Evolutionary conservation across 2,888 invertebrate species (phyloP).

Genomic region (Cephus runcator): DNA sequence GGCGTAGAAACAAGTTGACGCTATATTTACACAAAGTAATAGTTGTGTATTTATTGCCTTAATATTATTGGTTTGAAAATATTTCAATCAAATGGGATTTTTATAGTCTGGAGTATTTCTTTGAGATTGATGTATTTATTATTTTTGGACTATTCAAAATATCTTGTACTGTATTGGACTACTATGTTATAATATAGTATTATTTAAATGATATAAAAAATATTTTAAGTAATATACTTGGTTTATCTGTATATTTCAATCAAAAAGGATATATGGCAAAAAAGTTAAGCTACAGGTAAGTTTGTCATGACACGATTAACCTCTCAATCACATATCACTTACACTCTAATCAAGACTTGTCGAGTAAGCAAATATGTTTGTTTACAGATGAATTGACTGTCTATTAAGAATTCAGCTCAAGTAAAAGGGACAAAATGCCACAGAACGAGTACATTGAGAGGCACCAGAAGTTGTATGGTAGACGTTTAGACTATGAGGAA

Average conservation of each 20-base stretch:
- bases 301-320: neutral
- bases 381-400: slow-evolving; percentile 1
- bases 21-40: neutral
- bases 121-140: neutral
- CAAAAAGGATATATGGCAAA: neutral
- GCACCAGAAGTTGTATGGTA: slow-evolving; percentile 95
- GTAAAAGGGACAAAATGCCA: slow-evolving; percentile 76
- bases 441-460: slow-evolving; percentile 99
- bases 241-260: neutral
- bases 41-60: neutral
- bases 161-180: neutral
- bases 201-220: neutral
- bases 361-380: slow-evolving; percentile 2
- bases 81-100: neutral
- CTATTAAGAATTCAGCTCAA: neutral
- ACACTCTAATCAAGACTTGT: neutral
- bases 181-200: neutral
- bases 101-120: neutral
- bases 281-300: neutral
- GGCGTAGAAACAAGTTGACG: neutral
- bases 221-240: neutral
- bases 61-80: neutral
- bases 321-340: neutral
- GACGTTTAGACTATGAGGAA: slow-evolving; percentile 97
- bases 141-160: neutral